Percentiles rank a stretch among this genome's conserved stretches.
phyloP scores from a whole-genome alignment of 2,113 vertebrate genomes.

The Camelus bactrianus region DNA sequence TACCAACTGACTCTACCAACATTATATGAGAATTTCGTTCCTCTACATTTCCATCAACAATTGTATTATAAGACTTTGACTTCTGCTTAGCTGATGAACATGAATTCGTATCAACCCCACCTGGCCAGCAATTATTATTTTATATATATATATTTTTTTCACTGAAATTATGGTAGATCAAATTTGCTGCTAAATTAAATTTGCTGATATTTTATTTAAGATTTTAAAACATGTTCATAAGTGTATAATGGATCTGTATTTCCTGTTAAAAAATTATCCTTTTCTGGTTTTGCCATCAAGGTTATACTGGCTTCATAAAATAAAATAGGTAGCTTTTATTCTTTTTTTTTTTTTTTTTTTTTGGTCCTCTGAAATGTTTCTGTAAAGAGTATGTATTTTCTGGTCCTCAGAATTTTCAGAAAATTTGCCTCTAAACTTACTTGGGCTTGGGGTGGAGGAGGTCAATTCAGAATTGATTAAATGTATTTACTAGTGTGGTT shows the following conservation, averaged over 20 bases:
- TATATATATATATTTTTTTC: background rate
- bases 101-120: background rate
- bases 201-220: background rate
- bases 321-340: background rate
- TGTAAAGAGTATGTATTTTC: background rate
- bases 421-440: background rate
- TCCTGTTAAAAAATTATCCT: background rate
- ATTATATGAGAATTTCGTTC: background rate
- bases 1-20: background rate
- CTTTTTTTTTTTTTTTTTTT: background rate
- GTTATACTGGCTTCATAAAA: background rate
- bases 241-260: background rate
- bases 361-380: background rate
- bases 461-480: background rate
- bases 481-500: background rate
- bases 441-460: background rate
- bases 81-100: background rate
- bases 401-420: background rate
- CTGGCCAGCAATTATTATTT: background rate
- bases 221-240: background rate
- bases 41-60: background rate
- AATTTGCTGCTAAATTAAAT: slow-evolving; percentile 12
- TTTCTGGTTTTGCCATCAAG: background rate
- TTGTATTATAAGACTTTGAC: background rate
- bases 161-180: background rate